Base-by-base conservation (phyloP, 2,888 invertebrate genomes). In the Drosophila demipolita region DNA sequence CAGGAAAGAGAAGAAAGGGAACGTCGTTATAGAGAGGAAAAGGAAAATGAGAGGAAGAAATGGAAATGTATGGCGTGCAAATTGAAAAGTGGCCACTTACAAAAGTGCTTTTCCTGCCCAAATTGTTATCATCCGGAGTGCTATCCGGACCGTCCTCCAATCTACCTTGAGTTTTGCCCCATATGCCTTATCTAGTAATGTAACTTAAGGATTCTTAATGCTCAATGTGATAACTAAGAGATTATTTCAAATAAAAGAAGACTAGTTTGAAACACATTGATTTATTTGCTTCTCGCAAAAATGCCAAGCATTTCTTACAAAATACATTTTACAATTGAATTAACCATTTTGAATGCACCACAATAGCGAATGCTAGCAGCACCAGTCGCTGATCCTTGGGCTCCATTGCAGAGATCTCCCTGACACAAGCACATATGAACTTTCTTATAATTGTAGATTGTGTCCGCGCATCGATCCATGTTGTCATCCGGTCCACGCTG, bases 391-490 rank as follows among this genome's bases (percentile, higher is more conserved):
- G 52, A 9, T 6, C 17, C 32, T n/a, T 15, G 23, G 35, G 63
- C 63, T 26, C 62, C 66, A 63, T 98, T 98, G 92, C 98, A 98
- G 40, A 98, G 94, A 92, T 98, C 98, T 6, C 98, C 98, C 84
- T 95, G 95, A 89, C 98, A 98, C 91, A 98, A 97, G 91, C 98
- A 98, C 96, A 98, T 97, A 90, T 96, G 96, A 0, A 98, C 97
- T 91, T 96, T 96, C 89, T 96, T 96, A 87, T 96, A 95, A 89
- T 96, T 96, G 94, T 96, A 96, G 90, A 96, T 94, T 0, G 98
- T 97, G 87, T 97, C 96, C 0, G 97, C 97, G 92, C 98, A 98
- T 52, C 98, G 94, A 92, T 98, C 98, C 93, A 98, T 97, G 81
- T 95, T 96, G 91, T 98, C 98, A 17, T 97, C 96, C 5, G 98